Evolutionary conservation across 2,888 invertebrate genomes (phyloP).

Genomic region (Lasioglossum leucozonium): DNA sequence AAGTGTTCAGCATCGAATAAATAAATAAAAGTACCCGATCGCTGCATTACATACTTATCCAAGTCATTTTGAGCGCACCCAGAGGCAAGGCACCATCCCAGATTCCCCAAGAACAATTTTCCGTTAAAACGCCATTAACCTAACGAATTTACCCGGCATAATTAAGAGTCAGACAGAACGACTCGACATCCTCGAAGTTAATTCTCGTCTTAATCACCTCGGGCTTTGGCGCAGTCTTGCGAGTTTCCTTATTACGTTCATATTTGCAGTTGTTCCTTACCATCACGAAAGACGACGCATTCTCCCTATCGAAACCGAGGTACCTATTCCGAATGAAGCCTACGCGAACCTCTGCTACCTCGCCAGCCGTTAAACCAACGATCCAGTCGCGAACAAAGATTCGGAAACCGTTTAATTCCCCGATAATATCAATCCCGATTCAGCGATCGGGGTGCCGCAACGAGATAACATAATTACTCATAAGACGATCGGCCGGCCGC

Average conservation of each 20-base stretch:
- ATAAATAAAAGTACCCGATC: not conserved
- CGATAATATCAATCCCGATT: not conserved
- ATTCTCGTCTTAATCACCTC: not conserved
- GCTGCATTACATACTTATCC: not conserved
- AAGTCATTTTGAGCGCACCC: not conserved
- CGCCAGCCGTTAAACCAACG: not conserved
- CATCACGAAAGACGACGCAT: not conserved
- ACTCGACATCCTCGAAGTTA: not conserved
- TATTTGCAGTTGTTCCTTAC: not conserved
- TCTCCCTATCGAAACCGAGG: not conserved
- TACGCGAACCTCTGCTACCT: not conserved
- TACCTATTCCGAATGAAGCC: not conserved
- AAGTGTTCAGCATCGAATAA: not conserved
- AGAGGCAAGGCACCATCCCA: not conserved
- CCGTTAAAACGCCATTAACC: not conserved
- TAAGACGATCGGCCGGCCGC: conserved; percentile 14
- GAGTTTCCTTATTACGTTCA: not conserved
- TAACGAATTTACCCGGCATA: not conserved
- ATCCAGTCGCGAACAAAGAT: not conserved
- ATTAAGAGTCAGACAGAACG: conserved; percentile 3
- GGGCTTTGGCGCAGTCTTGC: not conserved
- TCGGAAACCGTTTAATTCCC: conserved; percentile 1
- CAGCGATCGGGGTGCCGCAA: not conserved
- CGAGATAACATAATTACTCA: conserved; percentile 15
- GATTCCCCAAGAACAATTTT: not conserved